Evolutionary conservation across 2,113 vertebrate species (phyloP).

Genomic region (Eulemur rufifrons): DNA sequence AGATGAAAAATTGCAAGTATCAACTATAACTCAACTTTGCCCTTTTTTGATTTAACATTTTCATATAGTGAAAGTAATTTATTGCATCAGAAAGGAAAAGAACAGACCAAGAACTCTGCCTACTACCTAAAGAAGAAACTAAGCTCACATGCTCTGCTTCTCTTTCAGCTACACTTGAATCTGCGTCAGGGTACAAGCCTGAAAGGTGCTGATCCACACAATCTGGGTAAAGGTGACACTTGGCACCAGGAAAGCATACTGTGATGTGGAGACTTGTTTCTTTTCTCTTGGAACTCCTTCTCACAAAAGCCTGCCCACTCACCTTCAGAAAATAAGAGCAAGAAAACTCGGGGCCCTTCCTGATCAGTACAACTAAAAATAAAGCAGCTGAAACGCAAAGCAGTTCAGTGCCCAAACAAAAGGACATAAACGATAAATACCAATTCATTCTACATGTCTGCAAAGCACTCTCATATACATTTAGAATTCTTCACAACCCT

Average conservation of each 20-base stretch:
- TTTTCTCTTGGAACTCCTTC: slow-evolving; percentile 9
- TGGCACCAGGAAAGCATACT: background rate
- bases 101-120: background rate
- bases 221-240: background rate
- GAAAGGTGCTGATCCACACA: background rate
- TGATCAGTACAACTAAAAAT: background rate
- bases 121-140: background rate
- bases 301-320: slow-evolving; percentile 25
- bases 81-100: background rate
- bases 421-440: background rate
- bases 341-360: background rate
- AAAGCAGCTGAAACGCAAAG: background rate
- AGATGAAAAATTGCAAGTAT: background rate
- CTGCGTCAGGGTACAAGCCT: background rate
- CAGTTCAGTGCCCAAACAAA: background rate
- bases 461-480: background rate
- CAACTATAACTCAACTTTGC: background rate
- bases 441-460: background rate
- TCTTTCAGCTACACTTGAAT: background rate
- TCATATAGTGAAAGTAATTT: slow-evolving; percentile 6
- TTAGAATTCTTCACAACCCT: background rate
- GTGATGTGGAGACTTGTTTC: background rate
- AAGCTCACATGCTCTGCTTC: background rate
- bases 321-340: slow-evolving; percentile 35
- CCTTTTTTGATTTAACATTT: background rate